Evolutionary conservation across 2,888 invertebrate species (phyloP).

Genomic region (Tanytarsus gracilentus): DNA sequence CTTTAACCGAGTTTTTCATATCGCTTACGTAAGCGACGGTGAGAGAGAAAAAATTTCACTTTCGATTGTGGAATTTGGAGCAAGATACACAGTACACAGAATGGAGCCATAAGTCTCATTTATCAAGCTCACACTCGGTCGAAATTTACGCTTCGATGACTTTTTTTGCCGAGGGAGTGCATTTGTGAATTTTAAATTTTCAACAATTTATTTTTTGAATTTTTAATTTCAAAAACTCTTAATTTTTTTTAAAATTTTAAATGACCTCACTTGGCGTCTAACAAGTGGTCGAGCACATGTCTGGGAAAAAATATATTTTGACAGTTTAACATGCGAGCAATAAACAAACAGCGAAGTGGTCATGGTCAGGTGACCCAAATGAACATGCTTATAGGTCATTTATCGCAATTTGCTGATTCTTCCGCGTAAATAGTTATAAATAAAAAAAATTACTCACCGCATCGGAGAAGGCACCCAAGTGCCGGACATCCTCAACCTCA

Average conservation of each 20-base stretch:
- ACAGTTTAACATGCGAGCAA: slow-evolving; percentile 1
- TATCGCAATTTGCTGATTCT: not conserved
- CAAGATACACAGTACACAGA: too few species aligned
- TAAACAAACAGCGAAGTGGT: slow-evolving; percentile 1
- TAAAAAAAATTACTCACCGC: slow-evolving; percentile 52
- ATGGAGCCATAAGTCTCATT: too few species aligned
- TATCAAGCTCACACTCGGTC: not conserved
- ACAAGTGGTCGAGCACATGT: too few species aligned
- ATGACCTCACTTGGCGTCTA: too few species aligned
- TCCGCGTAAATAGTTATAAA: too few species aligned
- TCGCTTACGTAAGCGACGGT: not conserved
- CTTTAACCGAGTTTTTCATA: not conserved
- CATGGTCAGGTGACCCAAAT: slow-evolving; percentile 5
- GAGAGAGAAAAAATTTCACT: not conserved
- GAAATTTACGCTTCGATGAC: not conserved
- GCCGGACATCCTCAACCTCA: slow-evolving; percentile 76
- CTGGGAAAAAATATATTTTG: not conserved
- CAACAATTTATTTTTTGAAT: not conserved
- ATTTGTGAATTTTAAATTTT: too few species aligned
- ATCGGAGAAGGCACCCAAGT: slow-evolving; percentile 76
- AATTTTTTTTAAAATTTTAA: too few species aligned
- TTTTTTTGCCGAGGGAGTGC: too few species aligned
- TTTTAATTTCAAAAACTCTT: not conserved
- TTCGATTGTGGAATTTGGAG: slow-evolving; percentile 4
- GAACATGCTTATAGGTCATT: not conserved